phyloP scores from a whole-genome alignment of 2,113 vertebrate genomes.

The Porphyrio hochstetteri region DNA sequence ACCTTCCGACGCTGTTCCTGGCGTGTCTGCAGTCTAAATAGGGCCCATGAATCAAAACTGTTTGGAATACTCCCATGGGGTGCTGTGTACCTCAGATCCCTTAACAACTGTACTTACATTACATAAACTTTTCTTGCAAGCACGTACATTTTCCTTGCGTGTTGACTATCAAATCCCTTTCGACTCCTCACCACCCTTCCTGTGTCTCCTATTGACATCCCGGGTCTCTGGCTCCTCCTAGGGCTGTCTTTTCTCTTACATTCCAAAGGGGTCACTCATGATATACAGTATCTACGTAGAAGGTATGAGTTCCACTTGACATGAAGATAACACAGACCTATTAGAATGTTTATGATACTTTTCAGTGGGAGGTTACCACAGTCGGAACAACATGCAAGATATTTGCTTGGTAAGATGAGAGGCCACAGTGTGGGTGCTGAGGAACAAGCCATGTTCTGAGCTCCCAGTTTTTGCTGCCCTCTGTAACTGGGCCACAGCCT shows the following conservation, averaged over 20 bases:
- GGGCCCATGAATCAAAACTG: fast-evolving
- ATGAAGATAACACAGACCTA: neutral
- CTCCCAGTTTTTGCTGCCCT: neutral
- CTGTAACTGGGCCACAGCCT: neutral
- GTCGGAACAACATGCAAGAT: neutral
- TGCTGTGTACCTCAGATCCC: neutral
- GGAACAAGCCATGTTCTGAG: neutral
- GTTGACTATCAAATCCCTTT: neutral
- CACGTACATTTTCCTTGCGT: neutral
- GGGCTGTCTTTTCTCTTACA: neutral
- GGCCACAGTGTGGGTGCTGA: neutral
- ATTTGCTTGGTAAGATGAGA: neutral
- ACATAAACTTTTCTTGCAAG: neutral
- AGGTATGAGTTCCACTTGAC: neutral
- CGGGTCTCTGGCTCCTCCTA: neutral
- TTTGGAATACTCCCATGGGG: neutral
- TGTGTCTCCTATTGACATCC: neutral
- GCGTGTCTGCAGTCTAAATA: neutral
- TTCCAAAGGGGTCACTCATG: neutral
- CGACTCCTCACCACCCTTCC: neutral
- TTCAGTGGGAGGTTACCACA: neutral
- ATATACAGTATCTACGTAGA: fast-evolving
- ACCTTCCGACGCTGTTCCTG: neutral
- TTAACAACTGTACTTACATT: neutral
- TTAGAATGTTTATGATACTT: neutral